These are phyloP conservation scores for Phaethornis superciliosus DNA, from an alignment of 2,113 vertebrate genomes.

Conservation along the genomic window DNA sequence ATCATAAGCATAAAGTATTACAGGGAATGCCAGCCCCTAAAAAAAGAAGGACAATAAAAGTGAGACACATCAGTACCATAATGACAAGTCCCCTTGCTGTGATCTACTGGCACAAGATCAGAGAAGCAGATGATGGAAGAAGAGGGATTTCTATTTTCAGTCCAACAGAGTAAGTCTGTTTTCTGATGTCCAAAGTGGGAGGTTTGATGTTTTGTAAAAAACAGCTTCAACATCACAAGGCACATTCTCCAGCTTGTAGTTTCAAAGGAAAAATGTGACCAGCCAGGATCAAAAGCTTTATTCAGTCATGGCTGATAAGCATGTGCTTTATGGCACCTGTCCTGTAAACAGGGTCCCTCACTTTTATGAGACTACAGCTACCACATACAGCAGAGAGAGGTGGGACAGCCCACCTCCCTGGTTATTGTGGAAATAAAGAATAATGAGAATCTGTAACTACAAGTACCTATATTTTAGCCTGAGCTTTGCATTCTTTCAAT, in stretches of 20 bases:
- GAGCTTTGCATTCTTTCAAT: background rate
- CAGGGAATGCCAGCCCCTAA: background rate
- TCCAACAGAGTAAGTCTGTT: background rate
- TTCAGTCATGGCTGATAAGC: background rate
- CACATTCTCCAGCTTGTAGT: background rate
- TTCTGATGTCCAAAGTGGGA: background rate
- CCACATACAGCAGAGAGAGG: background rate
- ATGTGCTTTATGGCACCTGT: background rate
- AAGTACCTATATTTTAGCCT: background rate
- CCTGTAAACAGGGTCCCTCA: background rate
- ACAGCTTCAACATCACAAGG: background rate
- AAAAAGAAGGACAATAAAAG: background rate
- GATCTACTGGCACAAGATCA: background rate
- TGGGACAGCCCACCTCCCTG: background rate
- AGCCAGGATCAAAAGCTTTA: background rate
- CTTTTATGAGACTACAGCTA: background rate
- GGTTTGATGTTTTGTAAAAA: background rate
- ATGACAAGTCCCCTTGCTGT: background rate
- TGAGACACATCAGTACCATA: background rate
- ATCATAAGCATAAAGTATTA: background rate
- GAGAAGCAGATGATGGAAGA: background rate
- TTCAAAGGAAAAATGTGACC: slow-evolving; percentile 37
- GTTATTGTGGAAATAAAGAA: background rate
- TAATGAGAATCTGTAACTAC: background rate
- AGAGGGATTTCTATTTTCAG: background rate